These are phyloP conservation scores for Oryzaephilus surinamensis DNA, from an alignment of 1,140 invertebrate genomes.

Conservation along the genomic window DNA sequence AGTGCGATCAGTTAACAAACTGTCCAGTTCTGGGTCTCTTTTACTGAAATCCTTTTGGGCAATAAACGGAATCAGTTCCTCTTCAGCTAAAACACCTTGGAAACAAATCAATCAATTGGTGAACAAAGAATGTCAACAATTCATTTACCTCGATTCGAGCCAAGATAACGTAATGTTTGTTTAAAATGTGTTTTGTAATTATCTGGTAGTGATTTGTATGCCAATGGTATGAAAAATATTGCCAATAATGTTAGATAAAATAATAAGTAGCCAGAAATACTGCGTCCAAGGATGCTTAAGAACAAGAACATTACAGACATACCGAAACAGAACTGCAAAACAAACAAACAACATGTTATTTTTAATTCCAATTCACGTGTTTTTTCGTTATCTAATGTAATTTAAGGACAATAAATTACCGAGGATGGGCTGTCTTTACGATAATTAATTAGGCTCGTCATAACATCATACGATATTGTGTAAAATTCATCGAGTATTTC, in stretches of 20 bases:
- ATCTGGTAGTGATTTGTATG: conserved; percentile 13
- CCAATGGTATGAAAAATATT: conserved; percentile 17
- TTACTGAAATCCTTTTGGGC: conserved; percentile 18
- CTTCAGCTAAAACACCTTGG: conserved; percentile 22
- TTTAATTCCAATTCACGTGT: too few relatives aligned
- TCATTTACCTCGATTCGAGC: conserved; percentile 15
- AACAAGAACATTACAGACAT: conserved; percentile 14
- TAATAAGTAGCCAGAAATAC: conserved; percentile 18
- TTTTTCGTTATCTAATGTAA: too few relatives aligned
- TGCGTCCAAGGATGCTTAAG: conserved; percentile 15
- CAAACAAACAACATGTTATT: too few relatives aligned
- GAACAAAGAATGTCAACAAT: not conserved
- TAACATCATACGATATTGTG: too few relatives aligned
- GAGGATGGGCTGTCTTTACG: too few relatives aligned
- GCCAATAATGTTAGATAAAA: conserved; percentile 11
- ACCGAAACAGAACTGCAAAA: conserved; percentile 19
- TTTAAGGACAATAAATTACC: too few relatives aligned
- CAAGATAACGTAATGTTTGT: conserved; percentile 6
- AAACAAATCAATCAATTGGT: conserved; percentile 3
- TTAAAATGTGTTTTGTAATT: conserved; percentile 7
- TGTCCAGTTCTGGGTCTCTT: conserved; percentile 23
- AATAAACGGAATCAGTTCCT: conserved; percentile 25
- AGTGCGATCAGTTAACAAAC: conserved; percentile 25
- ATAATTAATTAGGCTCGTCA: too few relatives aligned
- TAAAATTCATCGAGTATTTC: too few relatives aligned